Conservation (phyloP, 2,797 vertebrate genomes). For the Sarcoramphus papa region DNA sequence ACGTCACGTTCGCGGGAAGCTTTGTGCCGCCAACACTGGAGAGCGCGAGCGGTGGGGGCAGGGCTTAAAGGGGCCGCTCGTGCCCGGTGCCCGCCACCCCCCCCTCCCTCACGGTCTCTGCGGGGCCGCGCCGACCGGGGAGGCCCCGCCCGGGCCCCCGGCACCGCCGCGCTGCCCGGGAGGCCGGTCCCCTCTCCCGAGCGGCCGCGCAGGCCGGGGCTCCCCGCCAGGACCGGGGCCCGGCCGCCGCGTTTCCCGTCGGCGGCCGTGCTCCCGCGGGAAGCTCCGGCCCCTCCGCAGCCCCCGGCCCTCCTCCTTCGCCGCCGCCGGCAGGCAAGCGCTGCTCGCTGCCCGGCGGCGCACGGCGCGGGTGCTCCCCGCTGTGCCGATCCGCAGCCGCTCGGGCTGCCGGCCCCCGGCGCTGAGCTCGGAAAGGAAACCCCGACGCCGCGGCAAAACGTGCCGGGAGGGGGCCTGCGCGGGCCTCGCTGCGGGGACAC, state of each 20-base stretch:
- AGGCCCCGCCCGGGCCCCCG: too few species aligned
- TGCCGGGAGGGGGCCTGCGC: too few species aligned
- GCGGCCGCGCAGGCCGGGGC: too few species aligned
- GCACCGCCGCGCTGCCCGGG: too few species aligned
- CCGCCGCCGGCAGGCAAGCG: not conserved
- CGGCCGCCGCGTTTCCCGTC: not conserved
- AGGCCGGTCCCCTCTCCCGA: too few species aligned
- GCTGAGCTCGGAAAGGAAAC: not conserved
- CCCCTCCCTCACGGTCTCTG: not conserved
- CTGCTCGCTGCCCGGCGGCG: not conserved
- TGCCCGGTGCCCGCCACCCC: not conserved
- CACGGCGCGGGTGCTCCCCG: not conserved
- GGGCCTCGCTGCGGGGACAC: too few species aligned
- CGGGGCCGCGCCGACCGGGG: not conserved
- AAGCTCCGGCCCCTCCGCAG: not conserved
- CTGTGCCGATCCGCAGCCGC: not conserved
- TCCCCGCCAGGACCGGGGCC: too few species aligned
- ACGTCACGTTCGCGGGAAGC: constrained; percentile 37
- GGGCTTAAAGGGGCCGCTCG: not conserved
- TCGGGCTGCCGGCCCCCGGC: not conserved
- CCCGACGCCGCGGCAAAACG: not conserved
- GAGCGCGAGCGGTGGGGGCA: not conserved
- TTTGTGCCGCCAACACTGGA: not conserved
- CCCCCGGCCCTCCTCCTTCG: too few species aligned
- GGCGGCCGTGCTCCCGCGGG: not conserved